phyloP scores from a whole-genome alignment of 2,797 vertebrate species.

The Tamandua tetradactyla region DNA sequence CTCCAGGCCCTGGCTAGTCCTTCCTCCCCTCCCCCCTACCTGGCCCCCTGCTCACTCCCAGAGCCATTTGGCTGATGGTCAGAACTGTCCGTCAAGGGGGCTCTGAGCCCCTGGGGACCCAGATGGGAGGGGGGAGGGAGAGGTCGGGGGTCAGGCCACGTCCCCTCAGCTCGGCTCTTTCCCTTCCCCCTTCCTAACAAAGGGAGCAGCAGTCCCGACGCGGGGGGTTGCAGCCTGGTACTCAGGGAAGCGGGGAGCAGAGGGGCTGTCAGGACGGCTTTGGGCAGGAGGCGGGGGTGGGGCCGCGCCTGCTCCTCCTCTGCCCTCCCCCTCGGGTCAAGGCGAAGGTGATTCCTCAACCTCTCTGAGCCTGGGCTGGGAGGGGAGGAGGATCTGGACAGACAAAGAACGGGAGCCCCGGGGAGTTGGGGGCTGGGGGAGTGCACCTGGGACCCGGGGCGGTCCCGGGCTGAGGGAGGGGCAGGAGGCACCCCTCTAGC shows the following conservation, averaged over 20 bases:
- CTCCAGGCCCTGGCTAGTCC: slow-evolving; percentile 2
- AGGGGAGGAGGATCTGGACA: slow-evolving; percentile 59
- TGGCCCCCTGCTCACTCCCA: slow-evolving; percentile 79
- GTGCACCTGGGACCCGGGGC: slow-evolving; percentile 68
- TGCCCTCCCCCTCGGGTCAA: slow-evolving; percentile 73
- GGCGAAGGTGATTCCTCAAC: slow-evolving; percentile 81
- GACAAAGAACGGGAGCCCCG: slow-evolving; percentile 67
- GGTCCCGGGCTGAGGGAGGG: neutral
- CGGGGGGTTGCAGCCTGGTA: slow-evolving; percentile 3
- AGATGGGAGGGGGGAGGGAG: slow-evolving; percentile 84
- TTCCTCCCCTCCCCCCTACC: slow-evolving; percentile 77
- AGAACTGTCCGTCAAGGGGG: slow-evolving; percentile 92
- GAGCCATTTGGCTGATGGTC: slow-evolving; percentile 95
- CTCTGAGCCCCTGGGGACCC: slow-evolving; percentile 78
- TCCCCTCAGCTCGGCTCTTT: slow-evolving; percentile 72
- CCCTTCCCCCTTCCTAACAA: slow-evolving; percentile 80
- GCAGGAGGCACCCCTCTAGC: slow-evolving; percentile 52
- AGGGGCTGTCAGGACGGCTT: slow-evolving; percentile 77
- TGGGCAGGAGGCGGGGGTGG: slow-evolving; percentile 62
- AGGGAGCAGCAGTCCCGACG: slow-evolving; percentile 59
- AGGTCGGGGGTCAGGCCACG: slow-evolving; percentile 83
- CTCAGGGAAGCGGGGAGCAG: slow-evolving; percentile 64
- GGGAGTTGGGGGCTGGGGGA: slow-evolving; percentile 58
- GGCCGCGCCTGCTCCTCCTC: slow-evolving; percentile 48
- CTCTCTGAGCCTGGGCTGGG: slow-evolving; percentile 58